phyloP scores from a whole-genome alignment of 1,140 invertebrate species.

The Thalassaphorura encarpata region DNA sequence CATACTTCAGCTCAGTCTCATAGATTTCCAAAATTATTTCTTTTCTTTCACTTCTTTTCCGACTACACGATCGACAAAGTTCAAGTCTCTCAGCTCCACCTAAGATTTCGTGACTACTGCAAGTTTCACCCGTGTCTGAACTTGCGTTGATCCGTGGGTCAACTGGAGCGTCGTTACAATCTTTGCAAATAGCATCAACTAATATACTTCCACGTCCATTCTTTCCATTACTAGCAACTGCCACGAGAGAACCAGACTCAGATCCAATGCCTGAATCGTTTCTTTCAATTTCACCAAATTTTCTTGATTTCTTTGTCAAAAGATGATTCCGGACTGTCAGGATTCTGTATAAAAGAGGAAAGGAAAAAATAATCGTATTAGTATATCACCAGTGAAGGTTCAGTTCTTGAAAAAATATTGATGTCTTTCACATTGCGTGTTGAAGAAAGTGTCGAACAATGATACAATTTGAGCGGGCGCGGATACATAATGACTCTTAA shows the following conservation, averaged over 20 bases:
- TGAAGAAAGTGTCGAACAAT: too few species aligned
- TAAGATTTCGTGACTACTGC: neutral
- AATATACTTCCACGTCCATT: constrained; percentile 33
- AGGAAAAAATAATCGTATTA: too few species aligned
- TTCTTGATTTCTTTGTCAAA: constrained; percentile 15
- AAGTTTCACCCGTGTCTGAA: constrained; percentile 4
- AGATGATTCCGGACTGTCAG: too few species aligned
- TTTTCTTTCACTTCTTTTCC: constrained; percentile 76
- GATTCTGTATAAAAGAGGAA: constrained; percentile 13
- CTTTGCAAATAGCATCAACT: constrained; percentile 10
- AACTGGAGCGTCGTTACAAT: constrained; percentile 10
- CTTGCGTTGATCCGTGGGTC: neutral
- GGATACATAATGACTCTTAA: too few species aligned
- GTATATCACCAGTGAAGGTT: too few species aligned
- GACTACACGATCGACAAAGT: constrained; percentile 69
- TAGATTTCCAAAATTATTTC: constrained; percentile 93
- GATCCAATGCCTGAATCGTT: constrained; percentile 89
- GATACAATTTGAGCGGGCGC: too few species aligned
- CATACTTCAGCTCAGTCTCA: constrained; percentile 92
- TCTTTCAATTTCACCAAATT: constrained; percentile 60
- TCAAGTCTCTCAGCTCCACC: constrained; percentile 1
- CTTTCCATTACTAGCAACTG: constrained; percentile 34
- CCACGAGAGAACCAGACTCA: constrained; percentile 55
- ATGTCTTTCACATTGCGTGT: neutral
- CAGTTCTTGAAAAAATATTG: constrained; percentile 5